These are phyloP conservation scores for Periplaneta americana DNA, from an alignment of 1,140 invertebrate species.

Conservation along the genomic window DNA sequence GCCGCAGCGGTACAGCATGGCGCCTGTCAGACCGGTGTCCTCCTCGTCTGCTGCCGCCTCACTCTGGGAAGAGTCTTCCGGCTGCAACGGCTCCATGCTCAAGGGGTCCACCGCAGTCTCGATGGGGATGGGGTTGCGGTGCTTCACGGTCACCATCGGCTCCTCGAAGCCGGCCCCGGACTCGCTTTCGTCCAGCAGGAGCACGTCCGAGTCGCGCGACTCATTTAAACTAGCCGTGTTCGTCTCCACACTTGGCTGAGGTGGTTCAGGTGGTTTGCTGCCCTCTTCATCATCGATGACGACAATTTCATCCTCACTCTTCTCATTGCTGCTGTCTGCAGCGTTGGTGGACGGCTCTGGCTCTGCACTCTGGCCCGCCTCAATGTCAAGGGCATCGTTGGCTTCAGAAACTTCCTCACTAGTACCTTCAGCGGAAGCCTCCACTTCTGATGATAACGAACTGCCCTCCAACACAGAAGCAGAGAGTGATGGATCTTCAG, in stretches of 20 bases:
- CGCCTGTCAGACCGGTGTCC: constrained; percentile 25
- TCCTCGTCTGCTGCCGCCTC: not conserved
- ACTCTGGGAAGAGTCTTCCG: not conserved
- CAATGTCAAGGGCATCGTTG: no score
- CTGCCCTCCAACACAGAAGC: no score
- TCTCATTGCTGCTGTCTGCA: not conserved
- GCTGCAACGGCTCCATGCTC: not conserved
- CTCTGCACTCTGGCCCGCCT: no score
- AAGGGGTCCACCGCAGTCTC: not conserved
- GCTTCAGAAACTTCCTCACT: no score
- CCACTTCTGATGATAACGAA: no score
- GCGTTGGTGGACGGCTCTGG: no score
- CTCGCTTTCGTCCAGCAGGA: not conserved
- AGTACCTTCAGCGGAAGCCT: no score
- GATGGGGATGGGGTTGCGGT: not conserved
- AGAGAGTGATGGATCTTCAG: not conserved
- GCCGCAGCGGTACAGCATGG: constrained; percentile 45
- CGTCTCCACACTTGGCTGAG: not conserved
- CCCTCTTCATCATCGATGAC: not conserved
- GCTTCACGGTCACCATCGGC: not conserved
- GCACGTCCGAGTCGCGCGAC: not conserved
- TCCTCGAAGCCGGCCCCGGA: not conserved
- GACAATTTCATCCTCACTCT: not conserved
- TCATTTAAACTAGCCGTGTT: not conserved
- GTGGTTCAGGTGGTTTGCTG: not conserved